A percentile compares a stretch with the other conserved stretches of the same genome.
These are phyloP conservation scores for Halcyon leucocephala DNA, from an alignment of 2,797 vertebrate genomes.

Conservation along the genomic window DNA sequence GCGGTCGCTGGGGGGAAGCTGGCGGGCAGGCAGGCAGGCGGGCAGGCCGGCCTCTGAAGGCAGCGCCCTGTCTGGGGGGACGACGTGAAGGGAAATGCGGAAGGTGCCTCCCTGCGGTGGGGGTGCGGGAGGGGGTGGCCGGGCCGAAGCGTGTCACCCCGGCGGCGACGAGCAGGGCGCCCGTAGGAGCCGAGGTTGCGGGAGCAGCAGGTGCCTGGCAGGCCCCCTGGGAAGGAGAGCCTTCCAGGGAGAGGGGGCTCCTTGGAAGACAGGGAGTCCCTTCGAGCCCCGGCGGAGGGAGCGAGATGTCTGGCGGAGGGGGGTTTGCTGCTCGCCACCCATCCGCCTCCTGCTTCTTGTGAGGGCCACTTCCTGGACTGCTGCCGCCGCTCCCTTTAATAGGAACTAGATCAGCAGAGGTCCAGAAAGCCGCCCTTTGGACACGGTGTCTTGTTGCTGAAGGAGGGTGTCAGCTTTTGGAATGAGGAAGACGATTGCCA, in stretches of 20 bases:
- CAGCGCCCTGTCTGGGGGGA: not conserved
- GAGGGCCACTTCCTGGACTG: not conserved
- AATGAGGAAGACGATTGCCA: not conserved
- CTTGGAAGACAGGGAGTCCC: not conserved
- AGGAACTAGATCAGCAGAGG: accelerated
- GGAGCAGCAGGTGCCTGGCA: not conserved
- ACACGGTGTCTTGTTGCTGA: not conserved
- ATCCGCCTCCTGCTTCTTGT: not conserved
- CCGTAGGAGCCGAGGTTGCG: not conserved
- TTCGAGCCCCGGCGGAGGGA: not conserved
- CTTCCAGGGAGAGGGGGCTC: not conserved
- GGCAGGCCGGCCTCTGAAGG: not conserved
- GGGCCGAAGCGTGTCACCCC: not conserved
- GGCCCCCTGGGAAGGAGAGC: not conserved
- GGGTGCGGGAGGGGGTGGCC: not conserved
- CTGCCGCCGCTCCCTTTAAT: not conserved
- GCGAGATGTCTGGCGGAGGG: not conserved
- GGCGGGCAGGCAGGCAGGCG: not conserved
- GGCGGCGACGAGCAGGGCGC: not conserved
- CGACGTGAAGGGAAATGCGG: not conserved
- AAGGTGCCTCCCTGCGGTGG: not conserved
- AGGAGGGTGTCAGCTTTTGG: not conserved
- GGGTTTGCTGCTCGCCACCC: not conserved
- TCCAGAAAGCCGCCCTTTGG: accelerated
- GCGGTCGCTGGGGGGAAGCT: not conserved